Evolutionary conservation across 2,797 vertebrate species (phyloP).

Genomic region (Paguma larvata): DNA sequence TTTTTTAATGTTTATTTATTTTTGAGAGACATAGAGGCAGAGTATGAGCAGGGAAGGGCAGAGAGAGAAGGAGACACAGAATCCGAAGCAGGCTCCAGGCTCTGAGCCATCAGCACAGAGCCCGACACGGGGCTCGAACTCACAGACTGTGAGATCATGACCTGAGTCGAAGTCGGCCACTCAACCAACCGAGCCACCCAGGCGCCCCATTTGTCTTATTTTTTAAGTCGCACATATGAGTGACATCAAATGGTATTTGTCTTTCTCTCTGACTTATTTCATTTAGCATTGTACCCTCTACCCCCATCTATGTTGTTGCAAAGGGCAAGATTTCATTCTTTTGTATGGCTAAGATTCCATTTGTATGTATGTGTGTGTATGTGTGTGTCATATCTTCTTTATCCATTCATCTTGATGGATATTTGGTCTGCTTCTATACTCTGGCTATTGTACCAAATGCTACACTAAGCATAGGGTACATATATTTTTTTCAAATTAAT

Average conservation of each 20-base stretch:
- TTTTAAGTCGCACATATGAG: neutral
- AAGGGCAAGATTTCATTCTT: neutral
- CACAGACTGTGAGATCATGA: too few relatives aligned
- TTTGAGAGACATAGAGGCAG: too few relatives aligned
- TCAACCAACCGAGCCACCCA: too few relatives aligned
- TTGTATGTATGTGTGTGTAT: neutral
- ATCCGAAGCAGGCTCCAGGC: too few relatives aligned
- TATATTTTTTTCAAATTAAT: neutral
- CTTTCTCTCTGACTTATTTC: neutral
- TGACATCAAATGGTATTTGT: neutral
- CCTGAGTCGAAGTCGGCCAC: too few relatives aligned
- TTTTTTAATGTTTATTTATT: too few relatives aligned
- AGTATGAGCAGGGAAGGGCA: too few relatives aligned
- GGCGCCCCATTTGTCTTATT: too few relatives aligned
- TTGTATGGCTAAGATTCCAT: too few relatives aligned
- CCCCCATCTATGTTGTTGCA: neutral
- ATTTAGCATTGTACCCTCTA: neutral
- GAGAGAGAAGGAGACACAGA: too few relatives aligned
- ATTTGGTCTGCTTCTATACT: neutral
- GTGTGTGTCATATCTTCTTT: neutral
- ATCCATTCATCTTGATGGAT: neutral
- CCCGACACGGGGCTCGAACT: too few relatives aligned
- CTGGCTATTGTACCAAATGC: neutral
- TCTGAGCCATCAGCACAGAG: too few relatives aligned
- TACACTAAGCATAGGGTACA: neutral